phyloP scores from a whole-genome alignment of 2,113 vertebrate species.

The Ictidomys tridecemlineatus region DNA sequence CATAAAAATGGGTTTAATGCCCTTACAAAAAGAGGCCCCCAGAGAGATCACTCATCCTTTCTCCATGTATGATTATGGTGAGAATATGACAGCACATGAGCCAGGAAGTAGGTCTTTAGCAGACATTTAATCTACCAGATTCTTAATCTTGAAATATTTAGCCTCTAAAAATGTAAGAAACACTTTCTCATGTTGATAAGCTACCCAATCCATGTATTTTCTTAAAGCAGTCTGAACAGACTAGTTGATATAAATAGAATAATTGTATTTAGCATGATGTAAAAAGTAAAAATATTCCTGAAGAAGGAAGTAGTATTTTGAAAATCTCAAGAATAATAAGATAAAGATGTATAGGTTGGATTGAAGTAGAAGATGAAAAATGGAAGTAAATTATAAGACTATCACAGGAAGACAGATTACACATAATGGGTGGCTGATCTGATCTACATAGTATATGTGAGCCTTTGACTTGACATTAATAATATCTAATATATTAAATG shows the following conservation, averaged over 20 bases:
- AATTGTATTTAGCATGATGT: background rate
- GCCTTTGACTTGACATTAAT: background rate
- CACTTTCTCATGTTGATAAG: background rate
- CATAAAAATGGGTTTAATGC: too few species aligned
- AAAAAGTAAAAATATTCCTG: background rate
- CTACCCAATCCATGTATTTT: background rate
- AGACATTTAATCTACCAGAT: background rate
- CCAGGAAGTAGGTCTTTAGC: background rate
- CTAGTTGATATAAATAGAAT: background rate
- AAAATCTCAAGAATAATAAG: background rate
- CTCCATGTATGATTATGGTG: background rate
- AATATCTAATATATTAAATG: background rate
- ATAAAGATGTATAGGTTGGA: background rate
- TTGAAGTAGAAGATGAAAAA: background rate
- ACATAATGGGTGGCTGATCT: background rate
- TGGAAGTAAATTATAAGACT: background rate
- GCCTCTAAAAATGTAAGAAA: background rate
- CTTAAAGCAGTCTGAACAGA: too few species aligned
- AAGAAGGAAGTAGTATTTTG: background rate
- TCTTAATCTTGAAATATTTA: too few species aligned
- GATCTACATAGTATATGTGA: background rate
- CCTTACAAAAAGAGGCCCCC: background rate
- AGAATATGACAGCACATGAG: background rate
- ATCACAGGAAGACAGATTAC: background rate
- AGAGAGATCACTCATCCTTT: too few species aligned